Evolutionary conservation across 2,797 vertebrate genomes (phyloP).

Genomic region (Parauchenoglanis punctatus): DNA sequence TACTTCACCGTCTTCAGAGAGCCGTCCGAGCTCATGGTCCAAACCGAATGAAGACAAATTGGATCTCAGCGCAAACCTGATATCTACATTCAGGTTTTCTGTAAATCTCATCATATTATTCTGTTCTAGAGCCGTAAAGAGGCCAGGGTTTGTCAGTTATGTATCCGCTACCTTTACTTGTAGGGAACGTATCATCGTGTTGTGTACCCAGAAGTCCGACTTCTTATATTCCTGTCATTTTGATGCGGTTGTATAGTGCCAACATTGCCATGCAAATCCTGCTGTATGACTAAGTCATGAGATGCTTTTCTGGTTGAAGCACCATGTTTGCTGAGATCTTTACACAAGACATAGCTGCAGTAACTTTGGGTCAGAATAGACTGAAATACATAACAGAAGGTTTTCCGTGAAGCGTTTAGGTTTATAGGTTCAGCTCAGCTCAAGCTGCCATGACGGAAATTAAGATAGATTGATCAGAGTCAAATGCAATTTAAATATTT

Average conservation of each 20-base stretch:
- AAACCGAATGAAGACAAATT: background rate
- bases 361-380: background rate
- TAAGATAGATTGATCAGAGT: background rate
- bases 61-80: background rate
- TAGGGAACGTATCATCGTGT: constrained; percentile 11
- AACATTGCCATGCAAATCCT: background rate
- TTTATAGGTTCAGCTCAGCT: background rate
- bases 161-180: background rate
- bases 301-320: constrained; percentile 19
- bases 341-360: background rate
- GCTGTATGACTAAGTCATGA: constrained; percentile 24
- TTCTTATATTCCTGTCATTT: background rate
- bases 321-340: constrained; percentile 6
- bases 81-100: background rate
- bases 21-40: background rate
- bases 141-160: background rate
- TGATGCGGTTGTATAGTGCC: background rate
- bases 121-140: background rate
- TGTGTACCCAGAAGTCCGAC: background rate
- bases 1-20: background rate
- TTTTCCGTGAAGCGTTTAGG: background rate
- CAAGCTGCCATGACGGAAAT: background rate
- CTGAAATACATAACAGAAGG: background rate
- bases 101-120: constrained; percentile 1
- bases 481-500: background rate